A percentile compares a stretch with the other conserved stretches of the same genome.
Conservation (phyloP, 2,113 vertebrate genomes). For the Microcebus lehilahytsara region DNA sequence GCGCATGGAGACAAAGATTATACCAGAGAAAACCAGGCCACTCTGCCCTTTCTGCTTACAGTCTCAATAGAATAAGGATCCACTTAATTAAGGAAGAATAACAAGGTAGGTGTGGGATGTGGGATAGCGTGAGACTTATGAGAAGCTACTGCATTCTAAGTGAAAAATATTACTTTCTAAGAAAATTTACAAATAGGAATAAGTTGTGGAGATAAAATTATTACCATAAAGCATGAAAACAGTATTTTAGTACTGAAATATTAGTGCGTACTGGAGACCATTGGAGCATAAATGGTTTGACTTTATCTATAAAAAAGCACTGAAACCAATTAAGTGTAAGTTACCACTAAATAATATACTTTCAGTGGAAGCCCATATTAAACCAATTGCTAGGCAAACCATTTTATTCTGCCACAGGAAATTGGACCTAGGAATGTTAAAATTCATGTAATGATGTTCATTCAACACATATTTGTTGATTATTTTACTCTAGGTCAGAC, state of each 20-base stretch:
- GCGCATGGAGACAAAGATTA: background rate
- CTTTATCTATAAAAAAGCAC: constrained; percentile 17
- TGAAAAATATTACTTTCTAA: background rate
- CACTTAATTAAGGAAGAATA: background rate
- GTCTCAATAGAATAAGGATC: background rate
- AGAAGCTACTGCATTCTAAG: background rate
- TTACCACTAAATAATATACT: constrained; percentile 28
- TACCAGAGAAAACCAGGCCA: background rate
- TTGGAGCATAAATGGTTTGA: background rate
- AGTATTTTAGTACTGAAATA: constrained; percentile 28
- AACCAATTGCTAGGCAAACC: background rate
- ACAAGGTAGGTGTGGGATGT: background rate
- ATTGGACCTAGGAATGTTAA: background rate
- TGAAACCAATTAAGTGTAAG: constrained; percentile 44
- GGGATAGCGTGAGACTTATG: background rate
- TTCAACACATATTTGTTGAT: background rate
- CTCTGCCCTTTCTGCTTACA: background rate
- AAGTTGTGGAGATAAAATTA: background rate
- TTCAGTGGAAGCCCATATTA: background rate
- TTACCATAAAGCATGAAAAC: background rate
- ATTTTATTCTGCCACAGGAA: background rate
- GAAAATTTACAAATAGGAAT: constrained; percentile 37
- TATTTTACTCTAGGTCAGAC: background rate
- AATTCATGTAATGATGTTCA: background rate
- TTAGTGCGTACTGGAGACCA: background rate